Conservation (phyloP, 2,113 vertebrate species). For the Alaudala cheleensis region DNA sequence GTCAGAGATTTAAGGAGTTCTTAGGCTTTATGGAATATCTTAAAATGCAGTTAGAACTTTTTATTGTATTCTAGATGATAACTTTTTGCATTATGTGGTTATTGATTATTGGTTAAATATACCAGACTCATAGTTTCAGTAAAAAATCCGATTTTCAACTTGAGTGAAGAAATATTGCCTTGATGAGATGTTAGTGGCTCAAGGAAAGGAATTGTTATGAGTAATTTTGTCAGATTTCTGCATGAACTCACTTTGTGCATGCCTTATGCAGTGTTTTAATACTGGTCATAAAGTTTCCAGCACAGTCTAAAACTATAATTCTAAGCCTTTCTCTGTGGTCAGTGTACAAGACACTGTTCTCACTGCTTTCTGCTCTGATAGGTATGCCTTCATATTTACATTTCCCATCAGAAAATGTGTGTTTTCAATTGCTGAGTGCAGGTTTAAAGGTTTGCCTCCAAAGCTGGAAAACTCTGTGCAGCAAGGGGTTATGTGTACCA, state of each 20-base stretch:
- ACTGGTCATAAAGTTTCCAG: neutral
- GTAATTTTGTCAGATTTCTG: neutral
- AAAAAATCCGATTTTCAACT: neutral
- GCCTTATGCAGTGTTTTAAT: neutral
- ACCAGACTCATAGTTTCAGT: neutral
- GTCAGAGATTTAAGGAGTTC: neutral
- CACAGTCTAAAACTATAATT: neutral
- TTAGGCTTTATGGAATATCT: neutral
- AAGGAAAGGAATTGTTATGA: neutral
- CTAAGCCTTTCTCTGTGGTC: neutral
- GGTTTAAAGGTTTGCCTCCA: neutral
- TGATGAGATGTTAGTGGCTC: neutral
- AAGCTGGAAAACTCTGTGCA: neutral
- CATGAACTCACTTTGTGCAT: neutral
- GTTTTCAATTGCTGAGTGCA: neutral
- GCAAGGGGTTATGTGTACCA: fast-evolving
- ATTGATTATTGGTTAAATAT: neutral
- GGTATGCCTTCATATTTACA: neutral
- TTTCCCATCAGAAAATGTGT: neutral
- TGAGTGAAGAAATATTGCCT: neutral
- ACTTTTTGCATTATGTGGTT: neutral
- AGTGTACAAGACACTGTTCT: neutral
- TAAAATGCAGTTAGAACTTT: neutral
- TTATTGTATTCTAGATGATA: neutral
- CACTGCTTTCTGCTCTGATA: neutral